These are phyloP conservation scores for Rhimphoctona megacephalus DNA, from an alignment of 2,888 invertebrate genomes.

Conservation along the genomic window DNA sequence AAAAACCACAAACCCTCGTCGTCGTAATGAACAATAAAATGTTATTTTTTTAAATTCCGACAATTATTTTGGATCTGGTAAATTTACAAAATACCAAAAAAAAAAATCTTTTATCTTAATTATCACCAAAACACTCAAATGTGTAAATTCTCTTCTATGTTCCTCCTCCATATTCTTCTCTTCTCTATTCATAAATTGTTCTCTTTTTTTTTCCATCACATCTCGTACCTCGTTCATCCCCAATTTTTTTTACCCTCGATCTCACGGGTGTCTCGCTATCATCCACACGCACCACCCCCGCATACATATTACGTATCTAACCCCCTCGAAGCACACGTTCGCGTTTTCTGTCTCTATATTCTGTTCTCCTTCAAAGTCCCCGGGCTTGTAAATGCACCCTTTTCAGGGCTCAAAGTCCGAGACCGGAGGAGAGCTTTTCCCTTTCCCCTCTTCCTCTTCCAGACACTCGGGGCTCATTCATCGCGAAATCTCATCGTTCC, in stretches of 20 bases:
- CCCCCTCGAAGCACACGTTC: conserved; percentile 8
- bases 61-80: too few relatives aligned
- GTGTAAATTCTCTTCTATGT: too few relatives aligned
- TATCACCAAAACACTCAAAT: too few relatives aligned
- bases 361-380: conserved; percentile 1
- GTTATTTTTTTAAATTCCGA: too few relatives aligned
- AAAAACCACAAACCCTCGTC: too few relatives aligned
- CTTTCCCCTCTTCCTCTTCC: background rate
- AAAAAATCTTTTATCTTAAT: background rate
- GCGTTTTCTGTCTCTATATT: background rate
- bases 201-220: background rate
- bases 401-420: conserved; percentile 16
- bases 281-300: conserved; percentile 1
- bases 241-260: background rate
- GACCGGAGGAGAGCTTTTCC: background rate
- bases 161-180: background rate
- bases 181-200: too few relatives aligned
- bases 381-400: conserved; percentile 10
- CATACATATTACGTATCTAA: background rate
- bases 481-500: conserved; percentile 48
- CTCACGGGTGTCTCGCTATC: background rate
- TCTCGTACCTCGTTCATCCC: background rate
- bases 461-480: conserved; percentile 42
- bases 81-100: background rate
- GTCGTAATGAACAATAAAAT: too few relatives aligned